Conservation (phyloP, 2,113 vertebrate species). For the Engraulis encrasicolus region DNA sequence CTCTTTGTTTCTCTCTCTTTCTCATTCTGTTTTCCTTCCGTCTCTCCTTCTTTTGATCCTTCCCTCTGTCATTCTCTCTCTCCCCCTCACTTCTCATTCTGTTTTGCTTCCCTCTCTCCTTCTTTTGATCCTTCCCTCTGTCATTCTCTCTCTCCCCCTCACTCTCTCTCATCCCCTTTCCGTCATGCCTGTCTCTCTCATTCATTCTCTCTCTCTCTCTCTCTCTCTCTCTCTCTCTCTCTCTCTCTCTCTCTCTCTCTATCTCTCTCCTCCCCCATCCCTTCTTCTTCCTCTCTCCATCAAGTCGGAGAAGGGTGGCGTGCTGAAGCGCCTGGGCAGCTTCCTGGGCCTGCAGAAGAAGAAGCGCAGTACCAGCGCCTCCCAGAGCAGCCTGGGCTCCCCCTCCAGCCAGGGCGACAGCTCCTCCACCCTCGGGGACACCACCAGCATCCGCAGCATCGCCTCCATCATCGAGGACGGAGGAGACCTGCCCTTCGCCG, state of each 20-base stretch:
- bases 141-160: neutral
- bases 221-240: slow-evolving; percentile 1
- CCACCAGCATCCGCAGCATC: slow-evolving; percentile 53
- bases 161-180: no score
- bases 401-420: slow-evolving; percentile 23
- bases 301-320: slow-evolving; percentile 60
- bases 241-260: slow-evolving; percentile 20
- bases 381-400: slow-evolving; percentile 39
- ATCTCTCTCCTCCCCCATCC: slow-evolving; percentile 3
- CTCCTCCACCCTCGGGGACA: neutral
- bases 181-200: no score
- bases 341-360: slow-evolving; percentile 65
- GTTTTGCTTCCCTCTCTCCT: slow-evolving; percentile 16
- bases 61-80: slow-evolving; percentile 10
- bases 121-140: no score
- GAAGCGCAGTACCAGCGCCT: slow-evolving; percentile 55
- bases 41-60: no score
- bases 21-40: no score
- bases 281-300: neutral
- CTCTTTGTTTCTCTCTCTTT: no score
- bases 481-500: slow-evolving; percentile 65
- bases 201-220: slow-evolving; percentile 17
- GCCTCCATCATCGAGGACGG: slow-evolving; percentile 43
- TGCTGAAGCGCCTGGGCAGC: slow-evolving; percentile 64
- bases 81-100: no score